Percentiles rank a stretch among this genome's conserved stretches.
Evolutionary conservation across 2,888 invertebrate genomes (phyloP).

Genomic region (Mythimna impura): DNA sequence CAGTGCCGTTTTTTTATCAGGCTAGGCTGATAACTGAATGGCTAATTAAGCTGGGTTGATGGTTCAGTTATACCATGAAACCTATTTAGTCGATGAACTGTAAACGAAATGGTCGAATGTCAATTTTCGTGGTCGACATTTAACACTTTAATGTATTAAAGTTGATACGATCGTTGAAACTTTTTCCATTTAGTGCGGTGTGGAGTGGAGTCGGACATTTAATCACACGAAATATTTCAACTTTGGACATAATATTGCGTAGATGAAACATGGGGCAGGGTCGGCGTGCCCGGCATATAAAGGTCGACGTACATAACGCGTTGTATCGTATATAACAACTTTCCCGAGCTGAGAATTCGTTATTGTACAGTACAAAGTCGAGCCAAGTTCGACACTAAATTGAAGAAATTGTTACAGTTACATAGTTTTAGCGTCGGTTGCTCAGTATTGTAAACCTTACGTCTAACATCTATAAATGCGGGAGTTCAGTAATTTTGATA

Average conservation of each 20-base stretch:
- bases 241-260: conserved; percentile 47
- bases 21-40: too few species aligned
- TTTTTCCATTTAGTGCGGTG: conserved; percentile 55
- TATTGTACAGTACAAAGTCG: conserved; percentile 32
- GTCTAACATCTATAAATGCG: conserved; percentile 47
- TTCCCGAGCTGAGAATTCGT: conserved; percentile 36
- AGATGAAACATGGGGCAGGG: conserved; percentile 34
- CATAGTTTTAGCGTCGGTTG: conserved; percentile 51
- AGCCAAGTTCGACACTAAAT: conserved; percentile 59
- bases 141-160: conserved; percentile 54
- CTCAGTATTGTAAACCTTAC: conserved; percentile 43
- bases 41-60: too few species aligned
- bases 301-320: conserved; percentile 29
- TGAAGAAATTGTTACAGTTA: conserved; percentile 60
- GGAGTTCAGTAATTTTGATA: conserved; percentile 59
- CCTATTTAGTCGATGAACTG: conserved; percentile 34
- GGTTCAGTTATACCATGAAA: conserved; percentile 4
- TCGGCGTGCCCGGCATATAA: conserved; percentile 20
- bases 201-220: conserved; percentile 33
- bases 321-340: conserved; percentile 36
- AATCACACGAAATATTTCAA: conserved; percentile 52
- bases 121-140: conserved; percentile 41
- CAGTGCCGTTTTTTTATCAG: too few species aligned
- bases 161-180: conserved; percentile 52
- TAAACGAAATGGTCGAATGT: conserved; percentile 36